These are phyloP conservation scores for Nyctibius grandis DNA, from an alignment of 2,797 vertebrate genomes.

Conservation along the genomic window DNA sequence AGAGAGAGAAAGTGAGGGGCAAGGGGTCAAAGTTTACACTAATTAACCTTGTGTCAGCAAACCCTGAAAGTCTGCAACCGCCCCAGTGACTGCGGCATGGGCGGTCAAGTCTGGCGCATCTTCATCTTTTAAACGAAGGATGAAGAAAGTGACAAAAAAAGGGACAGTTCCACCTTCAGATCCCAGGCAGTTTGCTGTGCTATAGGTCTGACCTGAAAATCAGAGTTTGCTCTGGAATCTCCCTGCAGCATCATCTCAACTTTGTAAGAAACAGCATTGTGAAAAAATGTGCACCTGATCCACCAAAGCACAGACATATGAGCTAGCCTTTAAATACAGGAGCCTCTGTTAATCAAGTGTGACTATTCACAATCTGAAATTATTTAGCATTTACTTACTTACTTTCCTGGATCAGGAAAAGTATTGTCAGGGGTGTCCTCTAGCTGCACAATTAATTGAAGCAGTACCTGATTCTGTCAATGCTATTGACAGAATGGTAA, in stretches of 20 bases:
- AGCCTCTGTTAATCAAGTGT: not conserved
- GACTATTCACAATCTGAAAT: not conserved
- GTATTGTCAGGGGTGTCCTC: not conserved
- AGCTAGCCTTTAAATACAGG: not conserved
- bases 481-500: not conserved
- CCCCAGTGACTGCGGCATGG: not conserved
- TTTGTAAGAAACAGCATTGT: not conserved
- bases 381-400: not conserved
- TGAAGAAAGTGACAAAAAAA: not conserved
- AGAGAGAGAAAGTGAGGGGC: not conserved
- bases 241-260: not conserved
- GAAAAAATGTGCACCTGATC: not conserved
- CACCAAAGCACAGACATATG: not conserved
- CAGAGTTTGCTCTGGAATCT: not conserved
- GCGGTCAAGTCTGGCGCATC: not conserved
- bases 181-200: not conserved
- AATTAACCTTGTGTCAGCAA: constrained; percentile 2
- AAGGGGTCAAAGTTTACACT: not conserved
- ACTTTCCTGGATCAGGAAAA: not conserved
- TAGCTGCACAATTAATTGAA: not conserved
- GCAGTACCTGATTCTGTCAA: not conserved
- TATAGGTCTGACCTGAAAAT: not conserved
- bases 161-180: not conserved
- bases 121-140: not conserved
- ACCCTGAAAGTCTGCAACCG: not conserved